Base-by-base conservation (phyloP, 1,140 invertebrate species). In the Drosophila serrata region DNA sequence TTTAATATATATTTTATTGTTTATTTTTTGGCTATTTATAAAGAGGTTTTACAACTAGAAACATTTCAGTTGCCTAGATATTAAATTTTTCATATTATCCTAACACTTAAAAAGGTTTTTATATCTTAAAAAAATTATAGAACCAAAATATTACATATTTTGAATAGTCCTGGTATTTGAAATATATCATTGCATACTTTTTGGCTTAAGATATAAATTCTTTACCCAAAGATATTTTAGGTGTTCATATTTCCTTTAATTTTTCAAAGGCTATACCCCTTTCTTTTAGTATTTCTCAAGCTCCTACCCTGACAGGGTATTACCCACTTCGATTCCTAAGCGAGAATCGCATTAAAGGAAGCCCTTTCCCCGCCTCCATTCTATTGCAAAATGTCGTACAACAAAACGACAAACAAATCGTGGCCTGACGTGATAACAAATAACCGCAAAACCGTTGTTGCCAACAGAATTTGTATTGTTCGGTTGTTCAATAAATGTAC, bases 381-480 rank as follows among this genome's bases (percentile, higher is more conserved):
- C 12, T 19, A 67, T 42, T 68, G 39, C 58, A 55, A 55, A 55
- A 70, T 78, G 75, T 79, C 75, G 56, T 78, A 79, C 65, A 55
- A 55, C 46, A 78, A 77, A 63, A 53, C 75, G 75, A 63, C 64
- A 57, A 74, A 74, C 76, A 82, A 87, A 87, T 88, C 84, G 72
- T 68, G 70, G 64, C 63, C 76, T 90, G 84, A 88, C 84, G 84
- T 88, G 84, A 88, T 88, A 88, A 88, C 76, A 84, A 88, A 88
- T 90, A 88, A 88, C 85, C 80, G 65, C 84, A 88, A 88, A 90
- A 72, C 53, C 37, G 65, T 79, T 87, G 75, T 82, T 82, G 69
- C 80, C 72, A 74, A 82, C 80, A 68, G 62, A 74, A 82, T 62
- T 65, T 72, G 49, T 81, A 75, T 63, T 63, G 64, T 75, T 45